Evolutionary conservation across 23 tunicate species (phyloP).

Genomic region (Clavelina lepadiformis): DNA sequence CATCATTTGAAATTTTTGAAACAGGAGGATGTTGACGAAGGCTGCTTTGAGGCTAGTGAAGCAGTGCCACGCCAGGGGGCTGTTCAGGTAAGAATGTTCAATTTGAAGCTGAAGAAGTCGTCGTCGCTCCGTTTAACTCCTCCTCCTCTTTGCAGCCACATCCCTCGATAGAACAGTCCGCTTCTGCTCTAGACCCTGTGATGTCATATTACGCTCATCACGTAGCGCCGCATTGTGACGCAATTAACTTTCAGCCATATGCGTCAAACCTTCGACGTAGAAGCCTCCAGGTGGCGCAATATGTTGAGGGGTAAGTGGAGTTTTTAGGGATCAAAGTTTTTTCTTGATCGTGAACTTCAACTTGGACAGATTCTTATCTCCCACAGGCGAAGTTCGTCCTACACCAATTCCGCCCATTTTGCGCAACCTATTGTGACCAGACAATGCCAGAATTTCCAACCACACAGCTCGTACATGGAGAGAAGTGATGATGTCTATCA

Average conservation of each 20-base stretch:
- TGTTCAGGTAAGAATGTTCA: too few relatives aligned
- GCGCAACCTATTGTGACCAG: constrained; percentile 2
- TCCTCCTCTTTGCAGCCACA: too few relatives aligned
- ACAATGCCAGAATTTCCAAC: not conserved
- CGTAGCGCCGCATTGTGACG: constrained; percentile 29
- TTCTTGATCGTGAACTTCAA: too few relatives aligned
- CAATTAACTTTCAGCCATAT: constrained; percentile 45
- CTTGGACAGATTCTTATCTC: too few relatives aligned
- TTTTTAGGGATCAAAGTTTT: not conserved
- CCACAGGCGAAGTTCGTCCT: too few relatives aligned
- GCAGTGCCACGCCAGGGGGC: constrained; percentile 3
- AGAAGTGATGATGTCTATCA: constrained; percentile 30
- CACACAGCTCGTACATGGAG: too few relatives aligned
- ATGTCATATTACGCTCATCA: constrained; percentile 49
- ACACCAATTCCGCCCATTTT: too few relatives aligned
- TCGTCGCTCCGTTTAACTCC: too few relatives aligned
- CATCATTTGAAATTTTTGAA: too few relatives aligned
- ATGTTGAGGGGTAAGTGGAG: constrained; percentile 24
- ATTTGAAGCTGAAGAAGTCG: too few relatives aligned
- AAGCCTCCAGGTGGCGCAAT: constrained; percentile 60
- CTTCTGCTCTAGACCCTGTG: constrained; percentile 31
- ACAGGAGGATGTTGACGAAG: constrained; percentile 41
- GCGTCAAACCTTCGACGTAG: constrained; percentile 44
- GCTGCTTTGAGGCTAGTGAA: constrained; percentile 14
- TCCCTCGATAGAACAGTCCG: too few relatives aligned